A percentile compares a stretch with the other conserved stretches of the same genome.
phyloP scores from a whole-genome alignment of 2,113 vertebrate species.

The Petrocephalus zakoni region DNA sequence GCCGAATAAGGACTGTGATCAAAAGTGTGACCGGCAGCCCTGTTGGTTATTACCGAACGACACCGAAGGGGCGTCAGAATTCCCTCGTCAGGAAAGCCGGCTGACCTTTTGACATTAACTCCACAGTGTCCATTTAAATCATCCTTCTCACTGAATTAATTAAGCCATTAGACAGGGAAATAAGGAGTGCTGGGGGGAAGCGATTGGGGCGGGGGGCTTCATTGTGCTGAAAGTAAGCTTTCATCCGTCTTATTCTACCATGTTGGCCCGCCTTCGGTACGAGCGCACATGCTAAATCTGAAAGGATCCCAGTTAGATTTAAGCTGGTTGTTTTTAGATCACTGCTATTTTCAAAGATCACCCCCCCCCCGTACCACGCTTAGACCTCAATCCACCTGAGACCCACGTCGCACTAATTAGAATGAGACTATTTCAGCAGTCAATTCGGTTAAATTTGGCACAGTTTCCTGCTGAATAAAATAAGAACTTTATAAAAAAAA shows the following conservation, averaged over 20 bases:
- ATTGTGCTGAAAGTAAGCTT: conserved; percentile 29
- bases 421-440: conserved; percentile 27
- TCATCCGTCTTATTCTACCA: background rate
- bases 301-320: background rate
- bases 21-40: conserved; percentile 24
- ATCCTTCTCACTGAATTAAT: conserved; percentile 49
- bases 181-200: conserved; percentile 30
- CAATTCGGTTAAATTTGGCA: conserved; percentile 32
- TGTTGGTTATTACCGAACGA: conserved; percentile 18
- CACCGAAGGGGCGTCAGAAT: conserved; percentile 34
- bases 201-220: conserved; percentile 1
- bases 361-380: background rate
- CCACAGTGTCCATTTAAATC: conserved; percentile 40
- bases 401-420: conserved; percentile 26
- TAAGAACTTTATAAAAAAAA: conserved; percentile 17
- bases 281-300: background rate
- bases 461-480: conserved; percentile 14
- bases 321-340: background rate
- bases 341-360: conserved; percentile 17
- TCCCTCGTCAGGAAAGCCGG: conserved; percentile 3
- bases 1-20: conserved; percentile 30
- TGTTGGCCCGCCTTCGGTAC: background rate
- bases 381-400: conserved; percentile 19
- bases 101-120: conserved; percentile 39
- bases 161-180: conserved; percentile 43